These are phyloP conservation scores for Nymphalis c-album DNA, from an alignment of 2,888 invertebrate species.

Conservation along the genomic window DNA sequence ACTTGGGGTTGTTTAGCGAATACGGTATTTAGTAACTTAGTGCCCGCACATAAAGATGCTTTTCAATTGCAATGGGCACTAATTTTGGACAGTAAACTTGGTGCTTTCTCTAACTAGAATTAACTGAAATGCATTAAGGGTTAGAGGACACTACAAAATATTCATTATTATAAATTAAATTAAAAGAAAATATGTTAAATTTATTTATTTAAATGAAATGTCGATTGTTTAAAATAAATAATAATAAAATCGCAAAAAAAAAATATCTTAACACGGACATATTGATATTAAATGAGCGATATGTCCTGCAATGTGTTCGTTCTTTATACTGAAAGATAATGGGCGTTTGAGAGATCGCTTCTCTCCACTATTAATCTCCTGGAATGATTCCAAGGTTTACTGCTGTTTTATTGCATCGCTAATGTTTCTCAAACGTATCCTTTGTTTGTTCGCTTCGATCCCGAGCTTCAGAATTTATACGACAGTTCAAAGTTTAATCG, in stretches of 20 bases:
- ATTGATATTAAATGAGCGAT: not conserved
- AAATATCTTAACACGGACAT: too few species aligned
- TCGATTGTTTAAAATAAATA: too few species aligned
- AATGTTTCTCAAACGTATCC: constrained; percentile 33
- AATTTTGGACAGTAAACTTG: constrained; percentile 26
- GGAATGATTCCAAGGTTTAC: constrained; percentile 53
- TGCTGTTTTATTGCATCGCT: constrained; percentile 55
- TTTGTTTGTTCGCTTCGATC: constrained; percentile 25
- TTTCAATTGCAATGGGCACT: constrained; percentile 11
- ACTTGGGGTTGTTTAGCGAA: not conserved
- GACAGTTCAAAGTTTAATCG: constrained; percentile 37
- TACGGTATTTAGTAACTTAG: constrained; percentile 8
- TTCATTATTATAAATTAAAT: not conserved
- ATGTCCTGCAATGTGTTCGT: constrained; percentile 1
- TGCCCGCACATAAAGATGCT: constrained; percentile 18
- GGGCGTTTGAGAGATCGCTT: constrained; percentile 41
- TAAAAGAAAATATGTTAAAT: too few species aligned
- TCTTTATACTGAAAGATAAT: constrained; percentile 34
- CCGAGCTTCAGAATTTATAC: constrained; percentile 30
- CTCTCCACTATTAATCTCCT: constrained; percentile 53
- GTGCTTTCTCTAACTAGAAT: constrained; percentile 18
- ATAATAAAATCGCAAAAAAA: too few species aligned
- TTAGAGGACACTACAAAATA: constrained; percentile 4
- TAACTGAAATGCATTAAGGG: constrained; percentile 25
- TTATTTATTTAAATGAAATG: too few species aligned